A percentile compares a stretch with the other conserved stretches of the same genome.
phyloP scores from a whole-genome alignment of 2,888 invertebrate genomes.

The Zygothrica quintamaculata region DNA sequence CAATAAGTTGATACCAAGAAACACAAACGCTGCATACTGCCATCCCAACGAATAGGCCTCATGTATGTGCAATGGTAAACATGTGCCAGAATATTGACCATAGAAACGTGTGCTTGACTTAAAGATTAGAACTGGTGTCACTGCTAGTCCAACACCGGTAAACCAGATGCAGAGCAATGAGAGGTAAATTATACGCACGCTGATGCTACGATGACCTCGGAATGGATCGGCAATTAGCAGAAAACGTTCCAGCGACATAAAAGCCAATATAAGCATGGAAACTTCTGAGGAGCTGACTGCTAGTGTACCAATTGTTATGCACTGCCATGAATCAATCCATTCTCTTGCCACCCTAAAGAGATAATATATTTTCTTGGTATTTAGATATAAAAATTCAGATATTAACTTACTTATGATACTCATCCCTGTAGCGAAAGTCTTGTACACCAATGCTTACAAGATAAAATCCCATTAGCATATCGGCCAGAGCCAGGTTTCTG shows the following conservation, averaged over 20 bases:
- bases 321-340: conserved; percentile 89
- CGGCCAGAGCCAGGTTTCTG: conserved; percentile 88
- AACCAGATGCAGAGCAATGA: conserved; percentile 87
- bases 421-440: conserved; percentile 86
- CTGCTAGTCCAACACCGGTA: conserved; percentile 86
- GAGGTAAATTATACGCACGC: conserved; percentile 85
- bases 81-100: conserved; percentile 88
- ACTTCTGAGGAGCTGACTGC: conserved; percentile 89
- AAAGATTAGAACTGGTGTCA: conserved; percentile 88
- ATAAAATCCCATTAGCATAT: conserved; percentile 89
- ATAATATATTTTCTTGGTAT: no score
- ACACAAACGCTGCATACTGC: conserved; percentile 90
- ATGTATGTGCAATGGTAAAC: conserved; percentile 89
- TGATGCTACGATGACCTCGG: conserved; percentile 86
- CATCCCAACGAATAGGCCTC: conserved; percentile 89
- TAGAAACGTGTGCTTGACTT: conserved; percentile 87
- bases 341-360: conserved; percentile 85
- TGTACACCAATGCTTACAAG: conserved; percentile 87
- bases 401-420: conserved; percentile 85
- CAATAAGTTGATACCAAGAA: conserved; percentile 88
- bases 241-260: conserved; percentile 89
- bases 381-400: no score
- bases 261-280: conserved; percentile 88
- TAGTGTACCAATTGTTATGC: conserved; percentile 87
- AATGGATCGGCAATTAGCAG: conserved; percentile 87